Evolutionary conservation across 2,113 vertebrate species (phyloP).

Genomic region (Columba janthina): DNA sequence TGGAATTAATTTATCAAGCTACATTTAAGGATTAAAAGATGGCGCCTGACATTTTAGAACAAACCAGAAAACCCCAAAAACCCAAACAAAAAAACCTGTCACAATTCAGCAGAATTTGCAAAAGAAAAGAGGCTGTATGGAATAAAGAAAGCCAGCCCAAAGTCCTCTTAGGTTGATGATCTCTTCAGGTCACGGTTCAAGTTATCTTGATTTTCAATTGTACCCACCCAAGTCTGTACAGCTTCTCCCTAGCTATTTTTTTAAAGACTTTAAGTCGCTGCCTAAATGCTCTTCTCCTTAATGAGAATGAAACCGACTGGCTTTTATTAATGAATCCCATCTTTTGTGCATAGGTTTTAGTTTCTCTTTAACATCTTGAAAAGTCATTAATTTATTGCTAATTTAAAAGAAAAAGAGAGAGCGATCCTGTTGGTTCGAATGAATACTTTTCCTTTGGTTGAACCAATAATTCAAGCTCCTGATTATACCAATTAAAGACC

Average conservation of each 20-base stretch:
- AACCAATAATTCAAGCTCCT: constrained; percentile 84
- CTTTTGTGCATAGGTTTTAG: constrained; percentile 70
- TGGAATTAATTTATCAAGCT: constrained; percentile 72
- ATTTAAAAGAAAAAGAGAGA: constrained; percentile 57
- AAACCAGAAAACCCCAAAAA: constrained; percentile 58
- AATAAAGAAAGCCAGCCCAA: constrained; percentile 52
- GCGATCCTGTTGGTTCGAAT: constrained; percentile 47
- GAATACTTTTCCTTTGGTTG: constrained; percentile 75
- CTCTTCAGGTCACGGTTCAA: constrained; percentile 74
- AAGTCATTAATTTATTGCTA: constrained; percentile 79
- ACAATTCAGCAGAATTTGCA: constrained; percentile 59
- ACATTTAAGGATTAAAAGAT: constrained; percentile 66
- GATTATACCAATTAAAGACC: constrained; percentile 85
- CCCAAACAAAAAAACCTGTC: constrained; percentile 60
- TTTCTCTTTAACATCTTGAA: constrained; percentile 63
- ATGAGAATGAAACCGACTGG: constrained; percentile 55
- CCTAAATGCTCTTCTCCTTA: constrained; percentile 68
- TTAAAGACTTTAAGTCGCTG: constrained; percentile 44
- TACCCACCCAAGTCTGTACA: constrained; percentile 39
- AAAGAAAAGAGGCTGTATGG: constrained; percentile 50
- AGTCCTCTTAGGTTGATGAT: constrained; percentile 70
- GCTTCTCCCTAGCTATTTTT: constrained; percentile 49
- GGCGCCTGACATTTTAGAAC: constrained; percentile 51
- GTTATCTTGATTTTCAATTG: constrained; percentile 73
- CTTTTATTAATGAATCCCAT: constrained; percentile 67